Conservation (phyloP, 2,888 invertebrate species). For the Microchrysa polita region DNA sequence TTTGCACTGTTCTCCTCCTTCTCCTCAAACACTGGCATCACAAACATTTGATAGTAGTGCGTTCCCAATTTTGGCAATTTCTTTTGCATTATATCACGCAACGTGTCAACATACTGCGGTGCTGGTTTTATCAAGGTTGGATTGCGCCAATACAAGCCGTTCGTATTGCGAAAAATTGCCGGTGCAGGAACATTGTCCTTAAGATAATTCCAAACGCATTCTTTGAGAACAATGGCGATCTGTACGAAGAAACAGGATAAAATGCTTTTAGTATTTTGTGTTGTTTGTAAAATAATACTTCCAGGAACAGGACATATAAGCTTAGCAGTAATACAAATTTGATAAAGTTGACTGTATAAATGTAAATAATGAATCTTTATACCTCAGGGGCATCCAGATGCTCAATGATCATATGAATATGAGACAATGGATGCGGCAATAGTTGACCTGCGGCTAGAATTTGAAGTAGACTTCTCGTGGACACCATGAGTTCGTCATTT, state of each 20-base stretch:
- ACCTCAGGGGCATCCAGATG: slow-evolving; percentile 76
- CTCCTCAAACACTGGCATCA: slow-evolving; percentile 59
- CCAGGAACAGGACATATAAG: too few relatives aligned
- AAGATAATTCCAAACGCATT: slow-evolving; percentile 90
- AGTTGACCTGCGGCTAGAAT: slow-evolving; percentile 87
- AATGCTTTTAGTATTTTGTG: too few relatives aligned
- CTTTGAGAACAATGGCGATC: slow-evolving; percentile 82
- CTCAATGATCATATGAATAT: slow-evolving; percentile 79
- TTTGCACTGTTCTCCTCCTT: slow-evolving; percentile 40
- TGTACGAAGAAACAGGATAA: slow-evolving; percentile 58
- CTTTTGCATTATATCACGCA: slow-evolving; percentile 81
- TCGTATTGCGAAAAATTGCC: slow-evolving; percentile 77
- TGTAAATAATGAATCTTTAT: background rate
- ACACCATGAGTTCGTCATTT: slow-evolving; percentile 60
- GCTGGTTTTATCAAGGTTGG: slow-evolving; percentile 75
- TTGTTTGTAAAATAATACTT: too few relatives aligned
- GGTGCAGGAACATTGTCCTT: slow-evolving; percentile 90
- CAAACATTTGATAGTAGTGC: slow-evolving; percentile 80
- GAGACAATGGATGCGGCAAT: slow-evolving; percentile 82
- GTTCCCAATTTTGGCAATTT: slow-evolving; percentile 80
- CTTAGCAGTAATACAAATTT: too few relatives aligned
- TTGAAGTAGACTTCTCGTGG: slow-evolving; percentile 75
- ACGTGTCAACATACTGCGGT: slow-evolving; percentile 80
- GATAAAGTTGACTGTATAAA: too few relatives aligned
- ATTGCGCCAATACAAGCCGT: slow-evolving; percentile 81